Base-by-base conservation (phyloP, 2,113 vertebrate genomes). In the Telmatochromis sp. region DNA sequence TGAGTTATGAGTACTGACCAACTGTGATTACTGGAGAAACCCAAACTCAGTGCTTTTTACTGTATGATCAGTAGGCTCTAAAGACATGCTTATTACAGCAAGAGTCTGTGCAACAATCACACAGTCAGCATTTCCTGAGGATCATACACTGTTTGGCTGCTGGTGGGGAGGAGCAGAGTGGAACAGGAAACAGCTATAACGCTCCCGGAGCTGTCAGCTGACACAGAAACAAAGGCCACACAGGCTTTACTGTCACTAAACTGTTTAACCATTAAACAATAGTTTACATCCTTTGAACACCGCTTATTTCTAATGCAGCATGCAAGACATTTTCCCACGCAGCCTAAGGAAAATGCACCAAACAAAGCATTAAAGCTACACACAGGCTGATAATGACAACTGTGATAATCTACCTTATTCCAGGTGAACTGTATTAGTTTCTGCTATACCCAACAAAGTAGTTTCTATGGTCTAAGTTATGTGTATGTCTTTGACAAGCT, bases 61-160 rank as follows among this genome's bases (percentile, higher is more conserved):
- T 58, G 6, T 9, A 11, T 6, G 7, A 5, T 28, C 17, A 5
- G 33, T 19, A 6, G 65, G 6, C 45, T 37, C 70, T 19, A 57
- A 51, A 58, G 26, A 78, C 19, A 49, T 5, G 23, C 3, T 63
- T 47, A 45, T 58, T 57, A 19, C 19, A 79, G 45, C 60, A 84
- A 17, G 26, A 31, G 3, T 83, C 35, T 75, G 58, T 68, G 54
- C 33, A 68, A 86, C 60, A 91, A 54, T 65, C 84, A 63, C 89
- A 86, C 3, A 65, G 91, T 95, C 95, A 95, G 94, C 95, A 90
- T 82, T 91, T 95, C 73, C 82, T 92, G 53, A 47, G 33, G 82
- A 88, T 87, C 63, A 89, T 80, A 86, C 60, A 58, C 81, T 70
- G 87, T 55, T 87, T 83, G 78, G 85, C 80, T 86, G 88, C 91